Conservation (phyloP, 2,888 invertebrate genomes). For the Caenorhabditis drosophilae region DNA sequence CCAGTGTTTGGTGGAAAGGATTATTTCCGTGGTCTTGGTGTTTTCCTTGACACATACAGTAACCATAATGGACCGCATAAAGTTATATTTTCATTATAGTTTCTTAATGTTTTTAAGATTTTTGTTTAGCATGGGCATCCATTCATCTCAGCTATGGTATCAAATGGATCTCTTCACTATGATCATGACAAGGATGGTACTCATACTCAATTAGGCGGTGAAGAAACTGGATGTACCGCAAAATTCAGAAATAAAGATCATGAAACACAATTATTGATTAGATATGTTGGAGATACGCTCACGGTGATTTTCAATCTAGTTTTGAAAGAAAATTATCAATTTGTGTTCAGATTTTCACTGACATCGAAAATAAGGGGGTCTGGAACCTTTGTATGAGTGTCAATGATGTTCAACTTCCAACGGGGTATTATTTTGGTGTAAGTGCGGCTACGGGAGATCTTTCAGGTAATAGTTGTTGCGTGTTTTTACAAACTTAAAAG, state of each 20-base stretch:
- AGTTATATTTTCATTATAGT: constrained; percentile 74
- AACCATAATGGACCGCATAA: constrained; percentile 98
- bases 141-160: constrained; percentile 96
- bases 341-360: constrained; percentile 79
- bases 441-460: constrained; percentile 96
- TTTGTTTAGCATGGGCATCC: constrained; percentile 89
- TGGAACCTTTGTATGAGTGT: constrained; percentile 94
- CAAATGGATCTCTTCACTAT: constrained; percentile 91
- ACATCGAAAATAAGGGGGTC: constrained; percentile 73
- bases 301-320: constrained; percentile 76
- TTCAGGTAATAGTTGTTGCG: constrained; percentile 92
- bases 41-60: constrained; percentile 96
- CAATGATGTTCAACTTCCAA: constrained; percentile 86
- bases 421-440: constrained; percentile 91
- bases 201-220: constrained; percentile 85
- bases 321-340: no score
- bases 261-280: constrained; percentile 88
- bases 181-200: constrained; percentile 99
- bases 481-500: constrained; percentile 88
- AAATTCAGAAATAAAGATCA: constrained; percentile 86
- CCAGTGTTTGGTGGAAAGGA: constrained; percentile 94
- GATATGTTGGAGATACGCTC: constrained; percentile 85
- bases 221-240: constrained; percentile 81
- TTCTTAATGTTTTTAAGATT: not conserved
- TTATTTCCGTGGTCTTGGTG: constrained; percentile 84